Evolutionary conservation across 2,797 vertebrate species (phyloP).

Genomic region (Phylloscopus collybita): DNA sequence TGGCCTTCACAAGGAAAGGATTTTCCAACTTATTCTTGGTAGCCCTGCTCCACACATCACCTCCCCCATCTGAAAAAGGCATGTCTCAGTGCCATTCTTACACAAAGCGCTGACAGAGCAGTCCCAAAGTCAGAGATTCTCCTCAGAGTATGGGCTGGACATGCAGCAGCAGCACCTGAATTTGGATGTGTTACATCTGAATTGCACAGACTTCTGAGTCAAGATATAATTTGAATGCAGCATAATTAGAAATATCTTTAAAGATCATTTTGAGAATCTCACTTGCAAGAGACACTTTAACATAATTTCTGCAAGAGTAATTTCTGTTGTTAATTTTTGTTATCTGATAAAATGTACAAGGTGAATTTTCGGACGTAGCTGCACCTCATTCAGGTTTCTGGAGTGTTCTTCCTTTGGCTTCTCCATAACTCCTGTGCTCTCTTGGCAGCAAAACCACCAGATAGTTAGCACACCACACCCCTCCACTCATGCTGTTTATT

Average conservation of each 20-base stretch:
- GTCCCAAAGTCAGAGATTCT: neutral
- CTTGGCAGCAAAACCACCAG: neutral
- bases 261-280: neutral
- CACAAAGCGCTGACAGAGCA: neutral
- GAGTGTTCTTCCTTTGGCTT: neutral
- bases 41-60: neutral
- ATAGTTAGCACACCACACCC: neutral
- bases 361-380: neutral
- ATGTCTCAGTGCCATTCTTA: rapidly evolving
- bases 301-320: neutral
- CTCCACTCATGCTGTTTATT: neutral
- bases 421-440: neutral
- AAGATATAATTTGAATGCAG: neutral
- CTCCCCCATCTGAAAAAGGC: neutral
- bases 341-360: neutral
- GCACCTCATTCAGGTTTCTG: neutral
- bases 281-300: neutral
- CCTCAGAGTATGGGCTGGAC: rapidly evolving
- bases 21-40: neutral
- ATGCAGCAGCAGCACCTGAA: neutral
- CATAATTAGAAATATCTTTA: neutral
- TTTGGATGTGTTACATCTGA: neutral
- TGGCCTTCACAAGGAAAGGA: neutral
- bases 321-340: neutral
- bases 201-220: neutral